These are phyloP conservation scores for Bugulina stolonifera DNA, from an alignment of 2,888 invertebrate species.

Conservation along the genomic window DNA sequence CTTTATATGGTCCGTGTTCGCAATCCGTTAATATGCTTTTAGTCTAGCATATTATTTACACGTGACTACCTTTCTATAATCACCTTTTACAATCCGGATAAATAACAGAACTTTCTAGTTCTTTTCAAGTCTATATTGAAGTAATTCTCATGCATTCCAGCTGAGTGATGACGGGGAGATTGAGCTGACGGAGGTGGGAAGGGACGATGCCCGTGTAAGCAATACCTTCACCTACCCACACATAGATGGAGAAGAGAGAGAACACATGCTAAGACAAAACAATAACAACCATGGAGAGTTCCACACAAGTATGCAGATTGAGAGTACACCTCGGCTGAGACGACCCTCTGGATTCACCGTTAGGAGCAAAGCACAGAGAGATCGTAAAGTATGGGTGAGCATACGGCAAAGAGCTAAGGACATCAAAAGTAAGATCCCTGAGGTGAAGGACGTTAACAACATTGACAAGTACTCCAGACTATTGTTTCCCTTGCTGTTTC, in stretches of 20 bases:
- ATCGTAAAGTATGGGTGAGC: constrained; percentile 34
- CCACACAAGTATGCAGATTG: background rate
- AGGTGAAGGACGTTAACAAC: constrained; percentile 85
- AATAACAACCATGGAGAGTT: constrained; percentile 20
- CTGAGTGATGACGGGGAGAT: constrained; percentile 5
- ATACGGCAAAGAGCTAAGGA: constrained; percentile 42
- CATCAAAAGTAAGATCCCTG: constrained; percentile 43
- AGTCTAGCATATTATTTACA: too few species aligned
- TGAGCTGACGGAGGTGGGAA: background rate
- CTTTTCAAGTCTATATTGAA: too few species aligned
- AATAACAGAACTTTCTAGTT: too few species aligned
- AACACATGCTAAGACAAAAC: background rate
- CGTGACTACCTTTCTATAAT: too few species aligned
- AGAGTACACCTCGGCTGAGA: background rate
- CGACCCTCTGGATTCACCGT: background rate
- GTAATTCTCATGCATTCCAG: too few species aligned
- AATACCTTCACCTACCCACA: constrained; percentile 7
- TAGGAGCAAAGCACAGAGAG: background rate
- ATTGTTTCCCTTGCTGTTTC: constrained; percentile 89
- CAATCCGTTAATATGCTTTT: too few species aligned
- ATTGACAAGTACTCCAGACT: constrained; percentile 96
- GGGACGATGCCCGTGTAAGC: constrained; percentile 10
- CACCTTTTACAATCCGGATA: too few species aligned
- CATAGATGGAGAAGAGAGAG: background rate
- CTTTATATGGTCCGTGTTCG: too few species aligned